Evolutionary conservation across 2,113 vertebrate genomes (phyloP).

Genomic region (Oreochromis niloticus): DNA sequence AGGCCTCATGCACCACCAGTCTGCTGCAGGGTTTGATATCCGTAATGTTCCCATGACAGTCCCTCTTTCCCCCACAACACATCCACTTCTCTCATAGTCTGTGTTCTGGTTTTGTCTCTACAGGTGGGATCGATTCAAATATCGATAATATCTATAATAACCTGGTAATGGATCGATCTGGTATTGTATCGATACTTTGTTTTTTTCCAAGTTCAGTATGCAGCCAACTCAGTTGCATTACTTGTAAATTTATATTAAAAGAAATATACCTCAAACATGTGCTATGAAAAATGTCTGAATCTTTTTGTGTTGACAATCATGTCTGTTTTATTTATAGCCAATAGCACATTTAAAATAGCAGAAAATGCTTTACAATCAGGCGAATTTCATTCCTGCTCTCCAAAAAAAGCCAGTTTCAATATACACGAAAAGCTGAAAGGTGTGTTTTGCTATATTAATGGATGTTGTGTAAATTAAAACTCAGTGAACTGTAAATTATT

Average conservation of each 20-base stretch:
- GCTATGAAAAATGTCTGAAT: neutral
- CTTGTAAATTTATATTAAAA: neutral
- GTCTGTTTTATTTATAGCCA: neutral
- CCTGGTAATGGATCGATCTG: no score
- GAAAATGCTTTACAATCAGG: neutral
- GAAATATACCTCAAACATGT: neutral
- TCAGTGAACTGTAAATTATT: neutral
- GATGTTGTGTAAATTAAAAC: neutral
- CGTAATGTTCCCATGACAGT: no score
- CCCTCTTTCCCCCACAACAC: no score
- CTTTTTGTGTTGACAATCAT: neutral
- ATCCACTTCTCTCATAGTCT: no score
- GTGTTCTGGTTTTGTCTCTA: no score
- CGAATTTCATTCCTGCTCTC: rapidly evolving
- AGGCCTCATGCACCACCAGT: no score
- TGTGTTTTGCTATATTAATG: neutral
- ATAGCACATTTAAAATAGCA: neutral
- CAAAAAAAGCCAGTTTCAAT: neutral
- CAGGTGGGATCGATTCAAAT: no score
- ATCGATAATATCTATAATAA: no score
- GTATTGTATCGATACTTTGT: no score
- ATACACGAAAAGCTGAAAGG: neutral
- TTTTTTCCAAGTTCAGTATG: neutral
- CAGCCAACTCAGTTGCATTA: neutral
- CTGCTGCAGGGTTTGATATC: no score